Conservation (phyloP, 2,797 vertebrate species). For the Hemitrygon akajei region DNA sequence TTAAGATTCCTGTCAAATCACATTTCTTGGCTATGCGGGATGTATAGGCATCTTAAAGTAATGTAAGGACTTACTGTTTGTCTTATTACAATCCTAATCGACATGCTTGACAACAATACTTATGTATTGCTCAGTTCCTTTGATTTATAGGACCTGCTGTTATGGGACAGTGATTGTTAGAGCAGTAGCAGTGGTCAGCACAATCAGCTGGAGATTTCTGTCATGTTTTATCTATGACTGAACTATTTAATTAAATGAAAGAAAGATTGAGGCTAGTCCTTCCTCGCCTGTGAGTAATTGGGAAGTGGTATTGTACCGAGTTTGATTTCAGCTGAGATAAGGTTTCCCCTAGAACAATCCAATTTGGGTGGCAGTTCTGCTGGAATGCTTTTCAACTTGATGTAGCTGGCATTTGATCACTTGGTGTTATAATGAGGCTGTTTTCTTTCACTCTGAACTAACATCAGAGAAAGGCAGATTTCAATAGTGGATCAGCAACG, state of each 20-base stretch:
- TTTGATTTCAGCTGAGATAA: conserved; percentile 23
- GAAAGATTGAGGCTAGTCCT: not conserved
- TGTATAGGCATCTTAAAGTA: not conserved
- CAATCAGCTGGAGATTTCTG: not conserved
- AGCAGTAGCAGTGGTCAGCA: not conserved
- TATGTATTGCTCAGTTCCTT: not conserved
- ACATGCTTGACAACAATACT: not conserved
- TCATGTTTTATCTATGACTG: not conserved
- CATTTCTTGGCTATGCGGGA: not conserved
- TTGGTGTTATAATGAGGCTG: not conserved
- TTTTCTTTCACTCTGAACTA: not conserved
- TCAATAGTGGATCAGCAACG: not conserved
- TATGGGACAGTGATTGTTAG: not conserved
- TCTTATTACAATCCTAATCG: conserved; percentile 30
- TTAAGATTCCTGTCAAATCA: not conserved
- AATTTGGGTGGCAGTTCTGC: not conserved
- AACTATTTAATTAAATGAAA: conserved; percentile 16
- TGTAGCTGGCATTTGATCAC: not conserved
- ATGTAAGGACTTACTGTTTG: conserved; percentile 28
- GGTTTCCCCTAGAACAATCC: not conserved
- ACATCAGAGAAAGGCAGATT: not conserved
- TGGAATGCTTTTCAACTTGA: not conserved
- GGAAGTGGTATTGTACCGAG: not conserved
- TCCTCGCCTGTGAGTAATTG: not conserved
- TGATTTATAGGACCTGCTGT: not conserved